Base-by-base conservation (phyloP, 2,797 vertebrate genomes). In the Arrhamphus sclerolepis region DNA sequence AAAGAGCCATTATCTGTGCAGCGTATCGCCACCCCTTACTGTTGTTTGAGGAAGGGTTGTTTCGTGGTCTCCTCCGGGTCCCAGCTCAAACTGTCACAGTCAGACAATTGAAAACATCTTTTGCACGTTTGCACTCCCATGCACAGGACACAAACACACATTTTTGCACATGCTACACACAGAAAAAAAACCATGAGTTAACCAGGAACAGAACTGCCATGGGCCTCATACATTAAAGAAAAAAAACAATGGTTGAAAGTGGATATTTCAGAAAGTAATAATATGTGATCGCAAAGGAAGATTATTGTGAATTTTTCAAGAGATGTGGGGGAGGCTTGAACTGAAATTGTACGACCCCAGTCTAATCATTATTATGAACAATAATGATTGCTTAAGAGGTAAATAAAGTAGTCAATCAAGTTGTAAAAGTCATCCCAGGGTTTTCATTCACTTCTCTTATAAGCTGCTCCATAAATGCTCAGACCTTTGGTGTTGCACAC, bases 21-120 rank as follows among this genome's bases (percentile, higher is more conserved):
- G 67, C 59, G 80, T 46, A 75, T 54, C 56, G 21, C 70, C 75
- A 70, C 52, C 80, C 58, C 66, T 68, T 43, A 19, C 56, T 66
- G 68, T 71, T 85, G 83, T 86, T 86, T 86, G 80, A 84, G 63
- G 61, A 81, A 76, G 66, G 56, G 67, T 49, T 80, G 77, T 74
- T 74, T 78, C 52, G 41, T 41, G 44, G 68, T 66, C 66, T 85
- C 70, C 56, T 70, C 56, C 49, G 55, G 72, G 73, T 83, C 78
- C 68, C 79, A 72, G 77, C 56, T 80, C 82, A 87, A 85, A 87
- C 67, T 79, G 80, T 86, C 83, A 82, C 75, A 80, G 61, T 55
- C 60, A 43, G 42, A 62, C 52, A 42, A 75, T 74, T 78, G 69
- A 82, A 84, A 83, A 57, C 82, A 77, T 61, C 56, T 76, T 73